Evolutionary conservation across 2,888 invertebrate species (phyloP).

Genomic region (Falcaria lacertinaria): DNA sequence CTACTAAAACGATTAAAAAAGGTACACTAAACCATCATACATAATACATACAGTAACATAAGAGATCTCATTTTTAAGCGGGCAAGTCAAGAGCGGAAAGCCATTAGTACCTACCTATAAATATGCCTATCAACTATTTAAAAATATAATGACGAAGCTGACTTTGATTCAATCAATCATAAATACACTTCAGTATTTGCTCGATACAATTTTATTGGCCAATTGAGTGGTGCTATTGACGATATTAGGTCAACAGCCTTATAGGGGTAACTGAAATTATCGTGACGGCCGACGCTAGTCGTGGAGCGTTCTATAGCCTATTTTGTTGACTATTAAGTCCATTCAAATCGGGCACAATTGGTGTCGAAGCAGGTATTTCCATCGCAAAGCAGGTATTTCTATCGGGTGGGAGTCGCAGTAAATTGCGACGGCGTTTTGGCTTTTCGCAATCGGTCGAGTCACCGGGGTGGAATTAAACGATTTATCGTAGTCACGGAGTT

Average conservation of each 20-base stretch:
- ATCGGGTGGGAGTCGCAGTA: constrained; percentile 47
- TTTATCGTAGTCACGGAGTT: constrained; percentile 68
- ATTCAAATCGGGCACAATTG: constrained; percentile 43
- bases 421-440: constrained; percentile 61
- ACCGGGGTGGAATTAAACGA: constrained; percentile 73
- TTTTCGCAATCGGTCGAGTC: constrained; percentile 67
- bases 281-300: neutral
- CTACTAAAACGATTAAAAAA: too few relatives aligned
- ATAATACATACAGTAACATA: too few relatives aligned
- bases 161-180: too few relatives aligned
- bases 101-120: too few relatives aligned
- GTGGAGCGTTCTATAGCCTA: constrained; percentile 22
- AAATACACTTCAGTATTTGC: too few relatives aligned
- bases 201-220: too few relatives aligned
- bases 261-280: neutral
- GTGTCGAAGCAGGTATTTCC: constrained; percentile 31
- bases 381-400: constrained; percentile 21
- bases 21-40: too few relatives aligned
- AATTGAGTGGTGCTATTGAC: too few relatives aligned
- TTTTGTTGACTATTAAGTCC: constrained; percentile 33
- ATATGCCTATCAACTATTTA: too few relatives aligned
- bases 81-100: too few relatives aligned
- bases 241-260: neutral
- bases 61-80: too few relatives aligned
- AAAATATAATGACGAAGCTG: too few relatives aligned